Evolutionary conservation across 2,113 vertebrate species (phyloP).

Genomic region (Poecile atricapillus): DNA sequence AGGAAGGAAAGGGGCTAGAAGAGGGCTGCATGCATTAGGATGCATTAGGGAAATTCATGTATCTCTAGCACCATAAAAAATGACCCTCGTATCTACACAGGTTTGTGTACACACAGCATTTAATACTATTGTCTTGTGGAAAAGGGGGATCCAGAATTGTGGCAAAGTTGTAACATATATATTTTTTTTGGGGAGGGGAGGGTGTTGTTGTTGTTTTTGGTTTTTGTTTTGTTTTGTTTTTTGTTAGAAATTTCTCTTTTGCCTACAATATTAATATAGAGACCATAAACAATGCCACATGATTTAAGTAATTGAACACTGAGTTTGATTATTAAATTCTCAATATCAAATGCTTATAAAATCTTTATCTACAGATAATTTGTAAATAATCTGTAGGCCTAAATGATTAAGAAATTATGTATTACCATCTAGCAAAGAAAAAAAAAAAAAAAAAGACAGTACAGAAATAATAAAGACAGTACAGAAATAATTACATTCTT

Average conservation of each 20-base stretch:
- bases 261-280: neutral
- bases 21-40: accelerated
- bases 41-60: too few species aligned
- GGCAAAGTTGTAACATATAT: neutral
- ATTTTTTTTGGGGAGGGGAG: too few species aligned
- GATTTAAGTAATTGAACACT: neutral
- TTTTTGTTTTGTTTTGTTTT: neutral
- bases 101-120: neutral
- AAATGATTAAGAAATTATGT: neutral
- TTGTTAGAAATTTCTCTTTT: neutral
- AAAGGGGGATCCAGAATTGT: neutral
- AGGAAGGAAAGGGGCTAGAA: neutral
- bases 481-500: neutral
- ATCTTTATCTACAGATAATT: neutral
- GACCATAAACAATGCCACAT: neutral
- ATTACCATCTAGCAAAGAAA: neutral
- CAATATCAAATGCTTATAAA: neutral
- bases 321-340: neutral
- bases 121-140: neutral
- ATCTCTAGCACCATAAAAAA: neutral
- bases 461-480: neutral
- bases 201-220: neutral
- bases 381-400: neutral
- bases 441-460: neutral
- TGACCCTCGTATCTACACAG: accelerated